These are phyloP conservation scores for Dysidea cf. avara DNA, from an alignment of 37 sponge, comb jelly and placozoan genomes.

Conservation along the genomic window DNA sequence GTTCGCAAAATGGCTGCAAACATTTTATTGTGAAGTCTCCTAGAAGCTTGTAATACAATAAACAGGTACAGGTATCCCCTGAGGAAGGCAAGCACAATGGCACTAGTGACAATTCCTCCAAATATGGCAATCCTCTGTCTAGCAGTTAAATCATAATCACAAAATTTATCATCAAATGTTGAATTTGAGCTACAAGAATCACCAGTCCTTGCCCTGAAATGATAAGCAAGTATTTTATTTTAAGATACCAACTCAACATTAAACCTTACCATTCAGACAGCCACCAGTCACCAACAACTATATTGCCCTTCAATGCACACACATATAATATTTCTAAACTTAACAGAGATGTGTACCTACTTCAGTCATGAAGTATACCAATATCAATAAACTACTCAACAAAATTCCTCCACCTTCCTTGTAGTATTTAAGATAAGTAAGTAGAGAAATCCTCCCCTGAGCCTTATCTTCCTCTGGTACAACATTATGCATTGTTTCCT, in stretches of 20 bases:
- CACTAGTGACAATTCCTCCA: constrained; percentile 15
- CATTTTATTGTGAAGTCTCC: constrained; percentile 63
- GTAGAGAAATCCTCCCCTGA: constrained; percentile 43
- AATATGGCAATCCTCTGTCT: constrained; percentile 44
- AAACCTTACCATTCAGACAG: constrained; percentile 72
- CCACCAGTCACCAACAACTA: constrained; percentile 70
- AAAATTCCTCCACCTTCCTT: constrained; percentile 42
- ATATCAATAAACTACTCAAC: background rate
- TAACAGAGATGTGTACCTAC: background rate
- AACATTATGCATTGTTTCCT: no score
- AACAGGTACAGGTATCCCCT: constrained; percentile 29
- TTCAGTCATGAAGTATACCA: constrained; percentile 16
- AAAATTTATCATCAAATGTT: no score
- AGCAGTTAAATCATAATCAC: no score
- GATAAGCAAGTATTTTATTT: no score
- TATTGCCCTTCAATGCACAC: constrained; percentile 24
- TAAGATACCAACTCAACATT: no score
- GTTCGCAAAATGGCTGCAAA: constrained; percentile 58
- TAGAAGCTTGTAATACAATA: constrained; percentile 49
- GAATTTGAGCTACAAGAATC: no score
- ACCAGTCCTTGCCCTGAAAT: no score
- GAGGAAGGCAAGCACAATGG: constrained; percentile 27
- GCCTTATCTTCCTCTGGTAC: constrained; percentile 65
- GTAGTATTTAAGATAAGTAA: constrained; percentile 61
- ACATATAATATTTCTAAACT: background rate